phyloP scores from a whole-genome alignment of 2,888 invertebrate species.

The Cybosia mesomella region DNA sequence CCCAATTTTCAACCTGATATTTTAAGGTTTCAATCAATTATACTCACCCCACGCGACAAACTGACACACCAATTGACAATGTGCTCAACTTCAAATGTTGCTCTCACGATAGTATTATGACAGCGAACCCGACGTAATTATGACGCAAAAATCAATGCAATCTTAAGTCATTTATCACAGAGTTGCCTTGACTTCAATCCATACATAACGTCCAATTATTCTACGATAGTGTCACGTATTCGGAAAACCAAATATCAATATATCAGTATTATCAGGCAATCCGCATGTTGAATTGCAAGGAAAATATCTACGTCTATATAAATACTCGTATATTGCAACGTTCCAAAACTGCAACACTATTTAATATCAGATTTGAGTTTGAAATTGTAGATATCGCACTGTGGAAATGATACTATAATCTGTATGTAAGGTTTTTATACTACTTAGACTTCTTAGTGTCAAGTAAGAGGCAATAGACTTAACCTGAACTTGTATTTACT shows the following conservation, averaged over 20 bases:
- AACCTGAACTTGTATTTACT: no score
- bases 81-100: not conserved
- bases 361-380: not conserved
- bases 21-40: not conserved
- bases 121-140: not conserved
- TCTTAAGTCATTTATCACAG: slow-evolving; percentile 17
- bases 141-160: slow-evolving; percentile 32
- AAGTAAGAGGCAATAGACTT: no score
- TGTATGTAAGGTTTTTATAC: no score
- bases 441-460: not conserved
- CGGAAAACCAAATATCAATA: slow-evolving; percentile 26
- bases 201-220: slow-evolving; percentile 21
- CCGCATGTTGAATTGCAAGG: slow-evolving; percentile 1
- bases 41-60: not conserved
- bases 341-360: not conserved
- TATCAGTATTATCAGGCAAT: slow-evolving; percentile 12
- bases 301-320: not conserved
- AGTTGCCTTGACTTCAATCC: not conserved
- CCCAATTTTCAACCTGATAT: no score
- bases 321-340: no score
- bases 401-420: not conserved
- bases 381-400: not conserved
- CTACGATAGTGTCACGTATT: slow-evolving; percentile 26
- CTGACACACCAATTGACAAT: not conserved
- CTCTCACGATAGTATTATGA: slow-evolving; percentile 8